Base-by-base conservation (phyloP, 2,113 vertebrate species). In the Lycaon pictus region DNA sequence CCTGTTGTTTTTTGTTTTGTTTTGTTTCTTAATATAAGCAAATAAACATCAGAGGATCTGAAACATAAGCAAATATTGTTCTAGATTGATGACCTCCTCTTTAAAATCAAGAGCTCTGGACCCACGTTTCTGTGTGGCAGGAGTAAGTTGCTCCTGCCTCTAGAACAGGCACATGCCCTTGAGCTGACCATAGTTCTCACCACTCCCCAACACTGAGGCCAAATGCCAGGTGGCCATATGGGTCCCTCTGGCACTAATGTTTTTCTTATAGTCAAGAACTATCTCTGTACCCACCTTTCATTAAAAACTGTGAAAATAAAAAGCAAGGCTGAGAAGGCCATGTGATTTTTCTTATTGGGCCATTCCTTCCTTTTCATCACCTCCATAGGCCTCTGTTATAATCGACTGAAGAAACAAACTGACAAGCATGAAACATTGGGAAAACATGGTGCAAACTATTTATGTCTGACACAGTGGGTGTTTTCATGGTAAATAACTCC, bases 51-150 rank as follows among this genome's bases (percentile, higher is more conserved):
- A 84, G 72, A 22, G 7, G 56, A 69, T 84, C 76, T 84, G 89
- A 63, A 89, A 67, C 56, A 72, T 8, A 25, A 93, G 25, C 25
- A 60, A 62, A 53, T 76, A 71, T 17, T 60, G 27, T 63, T 67
- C 29, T 60, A 95, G 35, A 90, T 90, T 25, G 86, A 63, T 92
- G 79, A 20, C 27, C 35, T 95, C 19, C n/a, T 79, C 43, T 93
- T 95, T 58, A 29, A 93, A 97, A 91, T 71, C 25, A 53, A 62
- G 81, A 27, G 22, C 15, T 71, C 67, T 81, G 22, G 72, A 22
- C n/a, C 12, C 63, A 35, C 0, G 2, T 91, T 94, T 88, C 17
- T 58, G 23, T 35, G 51, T 17, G 87, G 56, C 29, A 22, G 20
- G 35, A 53, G 3, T 60, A 43, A 62, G 13, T 32, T 60, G 19